Conservation (phyloP, 2,113 vertebrate species). For the Camelus dromedarius region DNA sequence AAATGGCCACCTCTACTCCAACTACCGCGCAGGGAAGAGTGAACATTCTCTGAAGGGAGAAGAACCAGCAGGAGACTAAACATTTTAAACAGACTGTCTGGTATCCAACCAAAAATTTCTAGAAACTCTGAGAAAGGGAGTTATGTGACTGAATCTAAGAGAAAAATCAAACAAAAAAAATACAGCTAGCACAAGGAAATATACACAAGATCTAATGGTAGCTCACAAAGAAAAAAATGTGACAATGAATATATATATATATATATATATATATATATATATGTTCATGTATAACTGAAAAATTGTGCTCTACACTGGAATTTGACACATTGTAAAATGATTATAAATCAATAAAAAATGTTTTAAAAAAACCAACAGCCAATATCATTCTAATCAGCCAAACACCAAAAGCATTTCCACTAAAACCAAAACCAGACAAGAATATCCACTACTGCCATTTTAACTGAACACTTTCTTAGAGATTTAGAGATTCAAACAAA, state of each 20-base stretch:
- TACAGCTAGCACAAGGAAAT: too few relatives aligned
- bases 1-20: neutral
- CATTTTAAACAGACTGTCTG: neutral
- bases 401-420: constrained; percentile 34
- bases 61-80: neutral
- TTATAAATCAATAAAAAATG: too few relatives aligned
- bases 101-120: neutral
- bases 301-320: too few relatives aligned
- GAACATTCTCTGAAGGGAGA: neutral
- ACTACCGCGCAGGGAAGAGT: neutral
- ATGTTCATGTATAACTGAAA: too few relatives aligned
- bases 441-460: neutral
- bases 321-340: too few relatives aligned
- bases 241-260: too few relatives aligned
- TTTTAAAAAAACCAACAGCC: neutral
- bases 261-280: too few relatives aligned
- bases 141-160: neutral
- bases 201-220: too few relatives aligned
- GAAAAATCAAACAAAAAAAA: neutral
- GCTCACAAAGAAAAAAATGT: too few relatives aligned
- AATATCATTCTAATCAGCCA: neutral
- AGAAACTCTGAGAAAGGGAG: neutral
- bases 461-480: constrained; percentile 31
- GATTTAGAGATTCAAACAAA: constrained; percentile 8
- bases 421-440: constrained; percentile 30